Evolutionary conservation across 1,140 invertebrate genomes (phyloP), one percentile per base, ranked within the genome.

Genomic region (Gonioctena quinquepunctata): DNA sequence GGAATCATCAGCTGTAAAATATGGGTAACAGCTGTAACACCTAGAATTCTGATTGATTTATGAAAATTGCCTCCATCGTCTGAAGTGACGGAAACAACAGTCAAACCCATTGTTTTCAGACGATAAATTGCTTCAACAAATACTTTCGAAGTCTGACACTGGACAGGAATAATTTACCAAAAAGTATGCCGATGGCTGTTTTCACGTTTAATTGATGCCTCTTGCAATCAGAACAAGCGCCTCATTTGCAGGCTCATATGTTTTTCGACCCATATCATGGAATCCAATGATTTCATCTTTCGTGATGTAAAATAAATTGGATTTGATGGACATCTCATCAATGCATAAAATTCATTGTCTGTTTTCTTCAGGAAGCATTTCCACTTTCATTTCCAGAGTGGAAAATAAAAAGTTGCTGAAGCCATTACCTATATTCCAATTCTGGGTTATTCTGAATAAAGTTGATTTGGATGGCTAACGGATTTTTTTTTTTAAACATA

Each of bases 211-310:
- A 50, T 60, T 11, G 26, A 78, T 72, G 2, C 75, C 73, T 63
- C 68, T 68, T 6, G 71, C 59, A 74, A 76, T 77, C 33, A 76
- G n/a, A 5, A 76, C 73, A 33, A 59, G 27, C 2, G 65, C 76
- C 63, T 61, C 56, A 16, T 28, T 49, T 54, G 71, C 71, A 13
- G 72, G 49, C 42, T 68, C 25, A 25, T 52, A 68, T 64, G 63
- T 66, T 26, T 69, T 71, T 72, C 52, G 62, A 60, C 66, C 70
- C 11, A 72, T 50, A 28, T 78, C 70, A 68, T 77, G 67, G 21
- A 78, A 69, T 54, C 73, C 73, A 50, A 77, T 67, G 16, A 76
- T 61, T 64, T 73, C 57, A 49, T 76, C 76, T 66, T 61, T 73
- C 59, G 23, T 23, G 60, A 70, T 63, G 25, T 26, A 60, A 26